A percentile compares a stretch with the other conserved stretches of the same genome.
These are phyloP conservation scores for Globodera rostochiensis DNA, from an alignment of 1,140 invertebrate species.

Conservation along the genomic window DNA sequence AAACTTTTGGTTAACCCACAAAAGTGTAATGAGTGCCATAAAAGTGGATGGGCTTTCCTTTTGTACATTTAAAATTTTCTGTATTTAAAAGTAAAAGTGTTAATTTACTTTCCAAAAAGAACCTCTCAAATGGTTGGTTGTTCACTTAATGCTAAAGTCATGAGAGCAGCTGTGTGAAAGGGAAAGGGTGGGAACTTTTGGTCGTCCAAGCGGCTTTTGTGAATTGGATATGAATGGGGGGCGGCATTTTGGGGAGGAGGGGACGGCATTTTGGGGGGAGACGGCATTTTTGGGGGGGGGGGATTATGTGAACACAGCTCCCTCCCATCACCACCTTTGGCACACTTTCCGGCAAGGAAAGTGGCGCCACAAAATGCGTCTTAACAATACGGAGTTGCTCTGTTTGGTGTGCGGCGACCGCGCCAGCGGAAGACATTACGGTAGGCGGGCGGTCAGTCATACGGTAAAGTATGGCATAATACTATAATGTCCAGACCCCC, in stretches of 20 bases:
- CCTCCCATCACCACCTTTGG: not conserved
- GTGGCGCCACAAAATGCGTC: not conserved
- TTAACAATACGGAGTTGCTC: slow-evolving; percentile 30
- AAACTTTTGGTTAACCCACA: too few species aligned
- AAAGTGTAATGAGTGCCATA: too few species aligned
- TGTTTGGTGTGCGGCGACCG: slow-evolving; percentile 86
- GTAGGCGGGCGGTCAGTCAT: not conserved
- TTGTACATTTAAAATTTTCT: too few species aligned
- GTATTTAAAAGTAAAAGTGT: too few species aligned
- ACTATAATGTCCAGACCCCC: too few species aligned
- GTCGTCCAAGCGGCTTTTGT: not conserved
- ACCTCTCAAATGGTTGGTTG: not conserved
- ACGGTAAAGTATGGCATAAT: not conserved
- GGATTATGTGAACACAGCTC: not conserved
- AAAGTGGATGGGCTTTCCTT: too few species aligned
- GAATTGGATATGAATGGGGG: not conserved
- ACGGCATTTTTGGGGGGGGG: not conserved
- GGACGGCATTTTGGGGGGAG: too few species aligned
- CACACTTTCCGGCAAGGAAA: not conserved
- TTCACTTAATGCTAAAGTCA: slow-evolving; percentile 3
- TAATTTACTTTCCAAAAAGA: too few species aligned
- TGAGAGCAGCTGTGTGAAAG: not conserved
- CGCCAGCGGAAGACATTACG: slow-evolving; percentile 77
- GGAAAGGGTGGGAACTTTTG: not conserved
- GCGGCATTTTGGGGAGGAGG: too few species aligned